phyloP scores from a whole-genome alignment of 2,113 vertebrate species.

The Picathartes gymnocephalus region DNA sequence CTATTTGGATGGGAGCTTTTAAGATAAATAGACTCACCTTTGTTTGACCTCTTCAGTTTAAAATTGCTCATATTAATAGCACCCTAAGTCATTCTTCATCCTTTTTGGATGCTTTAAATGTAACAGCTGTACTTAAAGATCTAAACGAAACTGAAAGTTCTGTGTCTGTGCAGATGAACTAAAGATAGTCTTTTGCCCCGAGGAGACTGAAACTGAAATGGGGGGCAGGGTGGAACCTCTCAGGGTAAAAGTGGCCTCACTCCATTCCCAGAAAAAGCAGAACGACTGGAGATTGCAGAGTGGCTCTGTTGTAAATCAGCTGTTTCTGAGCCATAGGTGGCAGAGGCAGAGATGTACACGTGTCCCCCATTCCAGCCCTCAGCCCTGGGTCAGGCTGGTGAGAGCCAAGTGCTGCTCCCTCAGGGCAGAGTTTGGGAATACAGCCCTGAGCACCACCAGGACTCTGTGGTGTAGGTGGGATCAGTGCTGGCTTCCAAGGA shows the following conservation, averaged over 20 bases:
- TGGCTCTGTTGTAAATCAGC: not conserved
- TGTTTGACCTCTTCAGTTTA: slow-evolving; percentile 8
- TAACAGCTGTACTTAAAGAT: not conserved
- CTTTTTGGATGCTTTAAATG: not conserved
- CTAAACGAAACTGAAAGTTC: not conserved
- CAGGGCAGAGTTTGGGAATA: not conserved
- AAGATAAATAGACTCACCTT: slow-evolving; percentile 15
- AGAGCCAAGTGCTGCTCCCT: not conserved
- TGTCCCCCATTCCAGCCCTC: not conserved
- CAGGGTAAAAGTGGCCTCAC: not conserved
- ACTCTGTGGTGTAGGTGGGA: not conserved
- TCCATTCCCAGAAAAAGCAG: not conserved
- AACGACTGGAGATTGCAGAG: not conserved
- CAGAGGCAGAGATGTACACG: not conserved
- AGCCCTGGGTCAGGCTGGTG: not conserved
- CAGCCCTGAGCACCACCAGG: not conserved
- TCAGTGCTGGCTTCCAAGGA: not conserved
- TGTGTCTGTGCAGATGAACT: not conserved
- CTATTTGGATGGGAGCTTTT: not conserved
- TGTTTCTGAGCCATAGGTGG: not conserved
- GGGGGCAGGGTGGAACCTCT: not conserved
- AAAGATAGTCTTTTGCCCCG: not conserved
- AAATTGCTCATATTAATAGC: not conserved
- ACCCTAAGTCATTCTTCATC: not conserved
- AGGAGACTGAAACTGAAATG: not conserved